A percentile compares a stretch with the other conserved stretches of the same genome.
phyloP scores from a whole-genome alignment of 2,797 vertebrate species.

The Schizothorax lantsangensis region DNA sequence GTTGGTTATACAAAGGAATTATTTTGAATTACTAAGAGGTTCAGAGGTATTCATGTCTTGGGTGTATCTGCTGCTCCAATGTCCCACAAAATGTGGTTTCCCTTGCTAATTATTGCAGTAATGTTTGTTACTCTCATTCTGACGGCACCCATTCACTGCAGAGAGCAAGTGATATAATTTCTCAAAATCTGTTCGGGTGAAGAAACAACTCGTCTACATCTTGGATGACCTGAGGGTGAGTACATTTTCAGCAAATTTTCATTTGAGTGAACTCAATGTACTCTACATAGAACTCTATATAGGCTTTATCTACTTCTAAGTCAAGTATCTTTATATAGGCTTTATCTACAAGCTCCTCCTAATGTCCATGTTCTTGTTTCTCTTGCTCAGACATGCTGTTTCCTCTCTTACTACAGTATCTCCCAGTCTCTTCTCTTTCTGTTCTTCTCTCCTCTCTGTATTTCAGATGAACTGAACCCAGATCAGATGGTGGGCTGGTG shows the following conservation, averaged over 20 bases:
- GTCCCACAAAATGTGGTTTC: not conserved
- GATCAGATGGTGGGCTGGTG: slow-evolving; percentile 59
- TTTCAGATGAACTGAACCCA: slow-evolving; percentile 18
- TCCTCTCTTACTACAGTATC: not conserved
- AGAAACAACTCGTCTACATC: not conserved
- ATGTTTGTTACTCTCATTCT: not conserved
- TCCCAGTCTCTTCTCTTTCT: slow-evolving; percentile 13
- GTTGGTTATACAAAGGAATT: not conserved
- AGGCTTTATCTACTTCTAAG: not conserved
- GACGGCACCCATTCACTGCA: not conserved
- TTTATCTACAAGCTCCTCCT: not conserved
- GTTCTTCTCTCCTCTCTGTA: not conserved
- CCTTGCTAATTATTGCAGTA: not conserved
- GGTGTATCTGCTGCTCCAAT: not conserved
- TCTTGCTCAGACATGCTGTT: not conserved
- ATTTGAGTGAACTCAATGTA: not conserved
- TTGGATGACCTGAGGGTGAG: not conserved
- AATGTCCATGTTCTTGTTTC: not conserved
- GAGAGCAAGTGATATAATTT: not conserved
- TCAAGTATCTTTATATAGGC: not conserved
- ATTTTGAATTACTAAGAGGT: not conserved
- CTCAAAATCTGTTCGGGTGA: not conserved
- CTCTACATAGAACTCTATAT: too few species aligned
- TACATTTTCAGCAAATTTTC: not conserved
- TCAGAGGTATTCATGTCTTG: not conserved